Evolutionary conservation across 1,140 invertebrate species (phyloP), one percentile per base, ranked within the genome.

Genomic region (Zaprionus ornatus): DNA sequence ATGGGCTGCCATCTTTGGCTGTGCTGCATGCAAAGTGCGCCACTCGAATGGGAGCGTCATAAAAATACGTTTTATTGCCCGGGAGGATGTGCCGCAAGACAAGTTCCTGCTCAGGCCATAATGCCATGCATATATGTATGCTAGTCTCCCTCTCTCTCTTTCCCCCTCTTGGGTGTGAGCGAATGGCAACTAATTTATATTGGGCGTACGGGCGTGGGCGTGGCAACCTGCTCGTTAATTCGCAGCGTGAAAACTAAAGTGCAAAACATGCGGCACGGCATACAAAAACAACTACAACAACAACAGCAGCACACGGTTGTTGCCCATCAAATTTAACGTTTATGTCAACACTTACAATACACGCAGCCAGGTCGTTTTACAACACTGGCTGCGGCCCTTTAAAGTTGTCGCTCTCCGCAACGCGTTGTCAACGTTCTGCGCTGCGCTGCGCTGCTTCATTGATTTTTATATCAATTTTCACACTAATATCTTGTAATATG

Each of bases 391-490:
- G 64, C 40, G 77, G 83, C 80, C 81, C 81, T 84, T 84, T 84
- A 84, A 84, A 84, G 54, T 80, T 77, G 64, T 72, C 74, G 60
- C 45, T 54, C 29, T 25, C 35, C 55, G 45, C 57, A 80, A 80
- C 52, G 74, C 70, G 64, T 66, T 68, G 66, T 50, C 55, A 29
- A 21, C 63, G 40, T 42, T 77, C 64, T 42, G 29, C 52, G 64
- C 59, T 37, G 29, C 52, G 64, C 59, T 37, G 12, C 42, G 35
- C 37, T 79, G 82, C 84, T 90, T 85, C 85, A 88, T 90, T 90
- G 85, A 88, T 90, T 88, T 88, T 88, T 81, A 88, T 88, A 90
- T 88, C 84, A 90, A 88, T 87, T 87, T 87, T 87, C 84, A 87
- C 84, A 80, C 85, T 84, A 87, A 87, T 87, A 87, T 87, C 84